Conservation (phyloP, 2,797 vertebrate genomes). For the Sternotherus odoratus region DNA sequence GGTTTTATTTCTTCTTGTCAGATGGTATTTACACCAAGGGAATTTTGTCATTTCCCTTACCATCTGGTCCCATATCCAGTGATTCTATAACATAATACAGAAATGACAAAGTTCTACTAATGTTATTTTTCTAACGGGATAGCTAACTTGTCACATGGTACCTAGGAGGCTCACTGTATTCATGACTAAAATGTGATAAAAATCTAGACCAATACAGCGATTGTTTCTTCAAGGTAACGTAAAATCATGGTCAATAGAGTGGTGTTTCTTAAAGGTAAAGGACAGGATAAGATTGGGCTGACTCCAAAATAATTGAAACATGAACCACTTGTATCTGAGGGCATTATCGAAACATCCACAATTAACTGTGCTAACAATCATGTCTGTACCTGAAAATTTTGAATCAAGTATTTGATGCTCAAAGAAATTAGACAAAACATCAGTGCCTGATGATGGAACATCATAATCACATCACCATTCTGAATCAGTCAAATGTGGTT, state of each 20-base stretch:
- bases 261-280: neutral
- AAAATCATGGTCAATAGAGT: neutral
- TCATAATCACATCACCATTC: neutral
- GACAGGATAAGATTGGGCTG: neutral
- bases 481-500: neutral
- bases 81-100: constrained; percentile 25
- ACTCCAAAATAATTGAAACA: neutral
- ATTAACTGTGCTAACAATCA: neutral
- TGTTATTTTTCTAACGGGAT: constrained; percentile 1
- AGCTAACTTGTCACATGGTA: neutral
- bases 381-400: neutral
- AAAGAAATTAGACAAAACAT: neutral
- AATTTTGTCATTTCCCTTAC: constrained; percentile 52
- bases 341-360: neutral
- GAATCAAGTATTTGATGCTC: neutral
- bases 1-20: constrained; percentile 65
- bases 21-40: constrained; percentile 61
- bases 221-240: neutral
- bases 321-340: neutral
- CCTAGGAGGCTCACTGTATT: neutral
- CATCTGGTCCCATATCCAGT: constrained; percentile 38
- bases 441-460: neutral
- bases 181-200: neutral
- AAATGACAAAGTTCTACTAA: constrained; percentile 37
- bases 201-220: neutral